Percentiles rank a stretch among this genome's conserved stretches.
Conservation (phyloP, 2,113 vertebrate species). For the Potamarius usumacintae region DNA sequence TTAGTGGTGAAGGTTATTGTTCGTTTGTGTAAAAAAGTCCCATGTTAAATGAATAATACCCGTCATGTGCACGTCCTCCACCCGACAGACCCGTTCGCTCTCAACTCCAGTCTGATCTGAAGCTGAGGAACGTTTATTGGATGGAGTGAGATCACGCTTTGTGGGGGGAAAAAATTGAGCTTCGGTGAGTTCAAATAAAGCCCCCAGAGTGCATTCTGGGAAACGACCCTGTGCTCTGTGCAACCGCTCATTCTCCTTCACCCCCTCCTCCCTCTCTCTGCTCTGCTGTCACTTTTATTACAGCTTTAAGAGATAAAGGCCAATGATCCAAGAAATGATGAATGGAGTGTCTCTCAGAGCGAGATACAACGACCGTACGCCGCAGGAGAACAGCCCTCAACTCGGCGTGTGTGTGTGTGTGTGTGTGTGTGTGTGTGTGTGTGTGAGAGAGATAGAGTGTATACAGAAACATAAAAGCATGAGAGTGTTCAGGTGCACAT, state of each 20-base stretch:
- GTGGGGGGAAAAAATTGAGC: conserved; percentile 1
- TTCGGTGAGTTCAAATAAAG: conserved; percentile 39
- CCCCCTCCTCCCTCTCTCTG: conserved; percentile 48
- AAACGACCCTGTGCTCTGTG: conserved; percentile 53
- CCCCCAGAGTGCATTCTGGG: conserved; percentile 44
- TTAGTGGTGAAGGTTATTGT: background rate
- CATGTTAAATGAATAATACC: background rate
- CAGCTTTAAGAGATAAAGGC: conserved; percentile 79
- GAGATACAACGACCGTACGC: conserved; percentile 76
- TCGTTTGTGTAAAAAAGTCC: background rate
- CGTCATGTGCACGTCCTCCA: background rate
- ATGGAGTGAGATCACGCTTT: background rate
- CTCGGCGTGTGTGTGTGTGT: conserved; percentile 18
- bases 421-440: conserved; percentile 17
- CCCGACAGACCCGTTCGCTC: background rate
- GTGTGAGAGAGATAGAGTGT: background rate
- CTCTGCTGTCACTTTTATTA: conserved; percentile 82
- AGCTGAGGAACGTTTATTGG: background rate
- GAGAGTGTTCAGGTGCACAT: conserved; percentile 24
- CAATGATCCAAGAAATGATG: conserved; percentile 82
- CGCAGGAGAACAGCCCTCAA: conserved; percentile 70
- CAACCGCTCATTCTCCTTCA: conserved; percentile 33
- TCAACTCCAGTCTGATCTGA: background rate
- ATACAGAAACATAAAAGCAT: background rate
- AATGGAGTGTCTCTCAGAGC: conserved; percentile 75